These are phyloP conservation scores for Sepioteuthis lessoniana DNA, from an alignment of 2,888 invertebrate species.

Conservation along the genomic window DNA sequence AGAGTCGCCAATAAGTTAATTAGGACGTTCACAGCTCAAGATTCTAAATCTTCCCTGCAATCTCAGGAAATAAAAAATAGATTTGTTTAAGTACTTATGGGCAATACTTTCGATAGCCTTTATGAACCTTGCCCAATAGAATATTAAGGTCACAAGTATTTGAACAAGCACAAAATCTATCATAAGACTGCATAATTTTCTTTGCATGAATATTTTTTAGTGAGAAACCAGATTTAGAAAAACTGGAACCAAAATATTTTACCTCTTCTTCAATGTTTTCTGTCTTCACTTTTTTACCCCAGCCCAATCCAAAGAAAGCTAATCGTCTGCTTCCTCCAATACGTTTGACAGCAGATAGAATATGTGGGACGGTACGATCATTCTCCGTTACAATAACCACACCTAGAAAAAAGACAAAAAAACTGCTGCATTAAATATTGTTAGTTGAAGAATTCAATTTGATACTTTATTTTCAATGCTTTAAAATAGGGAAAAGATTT, in stretches of 20 bases:
- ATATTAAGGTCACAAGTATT: background rate
- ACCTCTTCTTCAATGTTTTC: conserved; percentile 34
- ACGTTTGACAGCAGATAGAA: conserved; percentile 35
- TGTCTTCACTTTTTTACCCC: background rate
- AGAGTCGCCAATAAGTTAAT: too few species aligned
- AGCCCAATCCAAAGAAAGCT: conserved; percentile 37
- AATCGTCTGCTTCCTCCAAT: background rate
- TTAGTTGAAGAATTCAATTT: too few species aligned
- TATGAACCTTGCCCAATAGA: too few species aligned
- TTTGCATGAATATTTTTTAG: background rate
- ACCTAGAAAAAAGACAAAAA: background rate
- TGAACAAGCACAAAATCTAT: too few species aligned
- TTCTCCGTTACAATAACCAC: conserved; percentile 42
- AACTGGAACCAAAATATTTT: background rate
- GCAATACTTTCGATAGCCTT: too few species aligned
- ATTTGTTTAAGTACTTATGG: too few species aligned
- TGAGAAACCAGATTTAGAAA: background rate
- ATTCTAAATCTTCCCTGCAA: too few species aligned
- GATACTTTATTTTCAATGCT: too few species aligned
- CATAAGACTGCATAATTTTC: too few species aligned
- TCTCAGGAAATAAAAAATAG: too few species aligned
- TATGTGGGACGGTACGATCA: background rate
- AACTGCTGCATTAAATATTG: too few species aligned
- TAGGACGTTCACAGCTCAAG: too few species aligned
- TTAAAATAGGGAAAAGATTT: background rate